Percentiles rank a stretch among this genome's conserved stretches.
These are phyloP conservation scores for Stegophylla sp. DNA, from an alignment of 2,888 invertebrate genomes.

Conservation along the genomic window DNA sequence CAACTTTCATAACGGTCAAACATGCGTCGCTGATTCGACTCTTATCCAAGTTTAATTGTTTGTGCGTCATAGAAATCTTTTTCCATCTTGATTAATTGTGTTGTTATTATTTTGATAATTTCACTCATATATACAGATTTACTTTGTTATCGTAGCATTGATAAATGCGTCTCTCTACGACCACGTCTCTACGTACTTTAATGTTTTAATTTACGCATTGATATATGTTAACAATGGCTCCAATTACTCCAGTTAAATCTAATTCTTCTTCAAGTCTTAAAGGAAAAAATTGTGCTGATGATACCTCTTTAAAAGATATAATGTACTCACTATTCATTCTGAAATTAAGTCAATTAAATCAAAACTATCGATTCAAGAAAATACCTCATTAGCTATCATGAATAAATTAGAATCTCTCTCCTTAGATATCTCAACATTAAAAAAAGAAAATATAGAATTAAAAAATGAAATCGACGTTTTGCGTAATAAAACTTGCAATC, in stretches of 20 bases:
- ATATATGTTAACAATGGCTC: too few relatives aligned
- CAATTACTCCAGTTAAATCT: neutral
- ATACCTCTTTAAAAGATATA: neutral
- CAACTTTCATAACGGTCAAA: too few relatives aligned
- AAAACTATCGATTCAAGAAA: slow-evolving; percentile 6
- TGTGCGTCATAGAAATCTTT: too few relatives aligned
- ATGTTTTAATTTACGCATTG: too few relatives aligned
- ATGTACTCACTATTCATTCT: neutral
- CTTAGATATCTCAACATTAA: neutral
- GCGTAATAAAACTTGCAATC: neutral
- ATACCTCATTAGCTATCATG: slow-evolving; percentile 3
- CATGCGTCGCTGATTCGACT: too few relatives aligned
- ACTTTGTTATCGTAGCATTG: too few relatives aligned
- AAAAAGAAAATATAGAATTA: slow-evolving; percentile 8
- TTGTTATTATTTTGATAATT: too few relatives aligned
- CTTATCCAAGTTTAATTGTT: too few relatives aligned
- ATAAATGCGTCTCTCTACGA: too few relatives aligned
- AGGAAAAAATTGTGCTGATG: neutral
- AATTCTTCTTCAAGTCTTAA: neutral
- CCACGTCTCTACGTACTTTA: too few relatives aligned
- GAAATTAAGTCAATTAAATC: slow-evolving; percentile 2
- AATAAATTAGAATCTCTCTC: neutral
- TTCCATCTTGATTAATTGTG: too few relatives aligned
- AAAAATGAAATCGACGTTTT: neutral
- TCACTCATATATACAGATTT: too few relatives aligned